Evolutionary conservation across 1,140 invertebrate genomes (phyloP).

Genomic region (Himalopsyche phryganea): DNA sequence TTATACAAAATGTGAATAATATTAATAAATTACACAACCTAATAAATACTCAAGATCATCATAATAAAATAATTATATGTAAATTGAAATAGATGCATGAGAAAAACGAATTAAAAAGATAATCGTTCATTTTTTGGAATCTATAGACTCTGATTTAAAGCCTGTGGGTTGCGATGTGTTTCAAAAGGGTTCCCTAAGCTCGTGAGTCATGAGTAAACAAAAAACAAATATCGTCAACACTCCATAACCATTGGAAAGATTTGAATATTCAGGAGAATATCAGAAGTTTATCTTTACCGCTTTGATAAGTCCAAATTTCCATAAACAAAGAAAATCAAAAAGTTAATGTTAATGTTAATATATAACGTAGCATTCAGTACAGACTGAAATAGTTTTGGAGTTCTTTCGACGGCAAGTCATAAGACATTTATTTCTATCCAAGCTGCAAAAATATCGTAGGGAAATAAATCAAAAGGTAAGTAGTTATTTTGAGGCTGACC

Average conservation of each 20-base stretch:
- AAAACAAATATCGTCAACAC: background rate
- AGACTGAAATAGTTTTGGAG: too few species aligned
- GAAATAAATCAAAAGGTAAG: too few species aligned
- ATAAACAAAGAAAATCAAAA: too few species aligned
- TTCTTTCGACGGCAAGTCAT: too few species aligned
- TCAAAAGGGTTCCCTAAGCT: background rate
- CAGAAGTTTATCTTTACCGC: too few species aligned
- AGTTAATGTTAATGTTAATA: too few species aligned
- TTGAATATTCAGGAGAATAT: background rate
- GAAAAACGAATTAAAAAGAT: background rate
- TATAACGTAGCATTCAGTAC: too few species aligned
- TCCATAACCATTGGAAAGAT: background rate
- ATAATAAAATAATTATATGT: background rate
- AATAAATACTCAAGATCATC: background rate
- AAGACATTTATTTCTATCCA: too few species aligned
- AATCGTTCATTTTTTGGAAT: too few species aligned
- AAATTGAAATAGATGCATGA: background rate
- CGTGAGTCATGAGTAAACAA: background rate
- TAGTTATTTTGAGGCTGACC: too few species aligned
- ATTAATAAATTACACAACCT: conserved; percentile 9
- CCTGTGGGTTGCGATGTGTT: background rate
- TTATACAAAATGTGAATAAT: conserved; percentile 21
- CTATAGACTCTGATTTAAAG: background rate
- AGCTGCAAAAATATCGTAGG: too few species aligned
- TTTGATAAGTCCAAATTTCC: too few species aligned